Evolutionary conservation across 2,888 invertebrate species (phyloP).

Genomic region (Chloroclysta siterata): DNA sequence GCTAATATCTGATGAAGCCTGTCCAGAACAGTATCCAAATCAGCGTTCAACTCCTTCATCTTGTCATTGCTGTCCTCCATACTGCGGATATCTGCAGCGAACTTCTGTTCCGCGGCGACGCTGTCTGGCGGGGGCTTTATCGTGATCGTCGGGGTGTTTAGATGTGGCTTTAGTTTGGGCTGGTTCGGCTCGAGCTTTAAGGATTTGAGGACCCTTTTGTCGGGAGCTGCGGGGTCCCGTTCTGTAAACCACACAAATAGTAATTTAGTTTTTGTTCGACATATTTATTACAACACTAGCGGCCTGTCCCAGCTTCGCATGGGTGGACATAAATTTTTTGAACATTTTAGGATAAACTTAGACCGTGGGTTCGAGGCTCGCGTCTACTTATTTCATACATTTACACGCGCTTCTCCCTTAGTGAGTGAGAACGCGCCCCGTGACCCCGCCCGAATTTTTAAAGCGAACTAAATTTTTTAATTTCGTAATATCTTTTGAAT

Average conservation of each 20-base stretch:
- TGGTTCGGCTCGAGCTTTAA: background rate
- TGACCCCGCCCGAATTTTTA: no score
- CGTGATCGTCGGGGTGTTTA: constrained; percentile 7
- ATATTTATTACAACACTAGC: no score
- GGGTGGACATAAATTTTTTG: no score
- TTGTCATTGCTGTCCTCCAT: constrained; percentile 72
- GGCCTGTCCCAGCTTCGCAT: no score
- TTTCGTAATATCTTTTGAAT: no score
- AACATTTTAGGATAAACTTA: no score
- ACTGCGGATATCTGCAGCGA: constrained; percentile 68
- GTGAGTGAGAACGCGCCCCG: no score
- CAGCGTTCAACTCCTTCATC: constrained; percentile 85
- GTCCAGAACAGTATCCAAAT: constrained; percentile 88
- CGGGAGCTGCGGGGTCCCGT: constrained; percentile 46
- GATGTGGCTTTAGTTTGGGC: constrained; percentile 9
- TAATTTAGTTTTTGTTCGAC: no score
- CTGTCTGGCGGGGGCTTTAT: constrained; percentile 50
- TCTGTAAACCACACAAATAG: constrained; percentile 45
- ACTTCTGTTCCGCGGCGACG: constrained; percentile 65
- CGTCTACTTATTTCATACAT: no score
- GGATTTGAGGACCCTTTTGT: constrained; percentile 33
- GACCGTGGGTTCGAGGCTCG: no score
- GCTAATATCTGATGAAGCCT: constrained; percentile 89
- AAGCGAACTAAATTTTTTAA: no score
- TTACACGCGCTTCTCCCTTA: no score